A percentile compares a stretch with the other conserved stretches of the same genome.
These are phyloP conservation scores for Arion vulgaris DNA, from an alignment of 1,140 invertebrate genomes.

Conservation along the genomic window DNA sequence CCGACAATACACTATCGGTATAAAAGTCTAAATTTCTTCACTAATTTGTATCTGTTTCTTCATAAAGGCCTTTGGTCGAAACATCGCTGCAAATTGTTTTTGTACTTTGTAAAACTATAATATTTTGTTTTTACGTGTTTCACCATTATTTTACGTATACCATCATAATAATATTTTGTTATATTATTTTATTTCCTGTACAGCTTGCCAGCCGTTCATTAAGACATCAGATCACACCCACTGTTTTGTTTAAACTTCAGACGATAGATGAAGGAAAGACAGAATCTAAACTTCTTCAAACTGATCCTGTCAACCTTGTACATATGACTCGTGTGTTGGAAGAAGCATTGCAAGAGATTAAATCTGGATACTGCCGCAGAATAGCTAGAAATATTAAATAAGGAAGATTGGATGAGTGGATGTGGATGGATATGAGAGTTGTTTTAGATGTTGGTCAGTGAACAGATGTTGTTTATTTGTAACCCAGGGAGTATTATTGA, in stretches of 20 bases:
- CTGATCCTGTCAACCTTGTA: slow-evolving; percentile 78
- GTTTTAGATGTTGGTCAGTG: too few species aligned
- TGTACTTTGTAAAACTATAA: too few species aligned
- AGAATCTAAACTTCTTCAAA: slow-evolving; percentile 76
- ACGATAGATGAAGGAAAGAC: slow-evolving; percentile 63
- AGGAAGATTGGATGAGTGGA: neutral
- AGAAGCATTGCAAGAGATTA: slow-evolving; percentile 77
- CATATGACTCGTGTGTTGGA: slow-evolving; percentile 78
- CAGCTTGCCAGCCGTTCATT: slow-evolving; percentile 78
- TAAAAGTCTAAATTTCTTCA: too few species aligned
- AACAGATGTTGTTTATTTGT: too few species aligned
- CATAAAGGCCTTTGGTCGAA: too few species aligned
- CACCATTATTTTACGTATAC: too few species aligned
- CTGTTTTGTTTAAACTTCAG: slow-evolving; percentile 76
- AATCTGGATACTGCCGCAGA: slow-evolving; percentile 72
- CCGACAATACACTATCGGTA: too few species aligned
- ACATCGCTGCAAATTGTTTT: too few species aligned
- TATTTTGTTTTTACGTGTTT: too few species aligned
- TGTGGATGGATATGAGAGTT: neutral
- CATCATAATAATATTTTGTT: too few species aligned
- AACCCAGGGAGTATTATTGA: too few species aligned
- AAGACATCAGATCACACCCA: slow-evolving; percentile 76
- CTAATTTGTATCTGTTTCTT: too few species aligned
- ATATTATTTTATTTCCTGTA: slow-evolving; percentile 1
- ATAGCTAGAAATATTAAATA: slow-evolving; percentile 69